These are phyloP conservation scores for Benitochromis conjunctus DNA, from an alignment of 2,113 vertebrate genomes.

Conservation along the genomic window DNA sequence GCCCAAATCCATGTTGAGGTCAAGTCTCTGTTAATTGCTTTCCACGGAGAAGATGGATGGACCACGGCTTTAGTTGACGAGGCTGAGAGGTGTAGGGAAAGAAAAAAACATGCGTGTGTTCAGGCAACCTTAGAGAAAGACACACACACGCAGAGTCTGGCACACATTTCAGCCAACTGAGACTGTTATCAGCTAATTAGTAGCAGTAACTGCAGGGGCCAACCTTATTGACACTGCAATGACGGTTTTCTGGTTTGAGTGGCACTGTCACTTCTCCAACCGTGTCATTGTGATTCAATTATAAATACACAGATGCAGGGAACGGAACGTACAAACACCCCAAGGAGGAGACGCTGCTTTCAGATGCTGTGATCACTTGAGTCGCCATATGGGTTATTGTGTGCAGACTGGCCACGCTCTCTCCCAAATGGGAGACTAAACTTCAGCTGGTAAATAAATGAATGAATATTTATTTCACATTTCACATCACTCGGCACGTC, in stretches of 20 bases:
- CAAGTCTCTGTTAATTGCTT: constrained; percentile 68
- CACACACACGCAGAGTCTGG: not conserved
- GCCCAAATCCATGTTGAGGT: constrained; percentile 44
- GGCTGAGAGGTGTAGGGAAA: constrained; percentile 20
- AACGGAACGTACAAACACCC: not conserved
- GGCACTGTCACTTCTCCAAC: constrained; percentile 16
- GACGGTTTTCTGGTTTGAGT: constrained; percentile 48
- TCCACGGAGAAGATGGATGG: constrained; percentile 50
- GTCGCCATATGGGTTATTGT: not conserved
- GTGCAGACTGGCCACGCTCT: not conserved
- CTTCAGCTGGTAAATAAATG: not conserved
- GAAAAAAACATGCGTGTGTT: not conserved
- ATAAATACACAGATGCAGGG: constrained; percentile 9
- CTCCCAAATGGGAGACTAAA: not conserved
- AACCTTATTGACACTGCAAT: constrained; percentile 43
- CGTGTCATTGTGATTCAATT: constrained; percentile 31
- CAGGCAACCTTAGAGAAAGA: not conserved
- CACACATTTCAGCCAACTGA: constrained; percentile 4
- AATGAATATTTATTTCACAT: not conserved
- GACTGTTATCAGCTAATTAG: constrained; percentile 62
- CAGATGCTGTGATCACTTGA: not conserved
- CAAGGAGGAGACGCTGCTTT: not conserved
- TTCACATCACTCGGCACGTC: not conserved
- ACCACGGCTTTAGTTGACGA: constrained; percentile 24
- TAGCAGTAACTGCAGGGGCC: constrained; percentile 36